Evolutionary conservation across 2,888 invertebrate species (phyloP).

Genomic region (Microctonus hyperodae): DNA sequence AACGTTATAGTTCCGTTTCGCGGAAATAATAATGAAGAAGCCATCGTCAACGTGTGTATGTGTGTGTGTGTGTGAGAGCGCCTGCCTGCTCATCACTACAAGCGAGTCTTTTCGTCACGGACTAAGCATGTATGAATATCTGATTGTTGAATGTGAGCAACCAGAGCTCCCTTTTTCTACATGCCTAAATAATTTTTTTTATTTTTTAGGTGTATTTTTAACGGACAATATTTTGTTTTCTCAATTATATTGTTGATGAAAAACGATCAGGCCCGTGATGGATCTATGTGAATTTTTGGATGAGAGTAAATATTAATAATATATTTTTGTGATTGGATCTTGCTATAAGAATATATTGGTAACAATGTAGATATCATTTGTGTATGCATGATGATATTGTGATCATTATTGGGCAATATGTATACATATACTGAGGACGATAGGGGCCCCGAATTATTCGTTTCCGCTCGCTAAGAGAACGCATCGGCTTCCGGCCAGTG

Average conservation of each 20-base stretch:
- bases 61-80: constrained; percentile 1
- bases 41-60: background rate
- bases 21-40: constrained; percentile 48
- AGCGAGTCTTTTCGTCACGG: constrained; percentile 27
- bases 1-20: constrained; percentile 48
- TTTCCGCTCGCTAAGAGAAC: constrained; percentile 31
- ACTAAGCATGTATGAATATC: constrained; percentile 42
- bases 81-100: constrained; percentile 5
- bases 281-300: too few species aligned
- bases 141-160: background rate
- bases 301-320: too few species aligned
- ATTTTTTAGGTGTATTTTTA: background rate
- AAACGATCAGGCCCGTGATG: too few species aligned
- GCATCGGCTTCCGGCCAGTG: constrained; percentile 20
- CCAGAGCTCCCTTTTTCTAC: constrained; percentile 18
- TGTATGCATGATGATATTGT: background rate
- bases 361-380: background rate
- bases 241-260: background rate
- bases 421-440: constrained; percentile 15
- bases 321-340: background rate
- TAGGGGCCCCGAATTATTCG: constrained; percentile 33
- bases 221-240: background rate
- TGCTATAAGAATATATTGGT: background rate
- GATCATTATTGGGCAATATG: constrained; percentile 1
- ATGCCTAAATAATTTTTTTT: background rate